Evolutionary conservation across 2,797 vertebrate genomes (phyloP), one percentile per base, ranked within the genome.

Genomic region (Gymnoscopelus microlampas): DNA sequence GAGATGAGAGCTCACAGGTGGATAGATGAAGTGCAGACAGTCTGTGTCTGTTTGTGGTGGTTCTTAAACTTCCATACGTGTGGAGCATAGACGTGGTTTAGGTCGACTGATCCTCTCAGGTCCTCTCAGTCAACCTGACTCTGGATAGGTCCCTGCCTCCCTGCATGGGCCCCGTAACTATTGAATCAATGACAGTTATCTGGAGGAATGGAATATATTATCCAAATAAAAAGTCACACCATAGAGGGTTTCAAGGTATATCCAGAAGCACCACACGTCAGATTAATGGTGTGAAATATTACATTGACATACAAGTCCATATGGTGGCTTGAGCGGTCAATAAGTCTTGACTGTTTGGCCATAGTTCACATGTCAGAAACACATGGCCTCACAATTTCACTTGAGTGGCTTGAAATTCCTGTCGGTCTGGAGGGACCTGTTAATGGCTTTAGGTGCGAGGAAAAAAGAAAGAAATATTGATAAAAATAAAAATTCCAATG

Each of bases 241-340:
- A 7, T 39, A 39, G 49, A n/a, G 14, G 49, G 49, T 50, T 50
- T n/a, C 10, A 11, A 50, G 14, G 8, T n/a, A 39, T 5, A 54
- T 24, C 15, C 12, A 11, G 44, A 60, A 11, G 3, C 1, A n/a
- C 11, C 55, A 58, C 12, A 62, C 47, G 14, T 2, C 0, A 57
- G 60, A 76, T 44, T 73, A 39, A 13, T 15, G 0, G 48, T 11
- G 15, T 85, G 81, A 86, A 74, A 50, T 64, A 86, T 5, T 85
- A 67, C 81, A 82, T 77, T 2, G 83, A 85, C 81, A 87, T 58
- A 26, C 24, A 0, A 2, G 76, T 80, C 84, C 87, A 84, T 2
- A 75, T 83, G 83, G 74, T 50, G 63, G 66, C 4, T 23, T 14
- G 65, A 73, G 51, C 47, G 4, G 78, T 72, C 80, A 1, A 29